Base-by-base conservation (phyloP, 2,888 invertebrate species). In the Poecilus cupreus region DNA sequence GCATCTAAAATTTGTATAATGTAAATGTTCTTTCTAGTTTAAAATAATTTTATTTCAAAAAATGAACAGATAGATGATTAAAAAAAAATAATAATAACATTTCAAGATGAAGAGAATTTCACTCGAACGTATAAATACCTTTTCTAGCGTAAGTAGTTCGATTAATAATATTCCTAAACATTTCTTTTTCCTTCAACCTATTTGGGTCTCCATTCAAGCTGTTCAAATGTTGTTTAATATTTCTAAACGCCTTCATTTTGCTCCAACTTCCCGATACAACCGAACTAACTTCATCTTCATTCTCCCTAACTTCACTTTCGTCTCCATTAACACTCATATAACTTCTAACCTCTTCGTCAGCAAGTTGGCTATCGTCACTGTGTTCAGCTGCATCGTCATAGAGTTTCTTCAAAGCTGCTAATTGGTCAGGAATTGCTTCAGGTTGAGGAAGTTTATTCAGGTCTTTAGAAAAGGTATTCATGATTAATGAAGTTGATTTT, bases 291-390 rank as follows among this genome's bases (percentile, higher is more conserved):
- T 88, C 88, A 75, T 87, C 87, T 37, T 88, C 87, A 8, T 84
- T 80, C 16, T 82, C 82, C 57, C 60, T 72, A 39, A 78, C 20
- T 46, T 83, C 81, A 82, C 70, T 86, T 49, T 85, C 84, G 37
- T 83, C 85, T 3, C 83, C 83, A 46, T 85, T 84, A 77, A 85
- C 85, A 46, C 89, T 89, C 89, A 92, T 92, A 85, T 92, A 90
- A 2, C 89, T 89, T 84, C 92, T 90, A 0, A 93, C 93, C 86
- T 93, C 93, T 85, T 92, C 92, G 84, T 93, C 93, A 3, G 92
- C 92, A 80, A 84, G 89, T 32, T 32, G 92, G 82, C 89, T 90
- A 72, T 87, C 88, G 83, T 91, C 91, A 75, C 91, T 90, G 77
- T 90, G 89, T 43, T 90, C 84, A 26, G 86, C 88, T 49, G 88